Percentiles rank a stretch among this genome's conserved stretches.
Evolutionary conservation across 2,888 invertebrate genomes (phyloP).

Genomic region (Lomographa bimaculata): DNA sequence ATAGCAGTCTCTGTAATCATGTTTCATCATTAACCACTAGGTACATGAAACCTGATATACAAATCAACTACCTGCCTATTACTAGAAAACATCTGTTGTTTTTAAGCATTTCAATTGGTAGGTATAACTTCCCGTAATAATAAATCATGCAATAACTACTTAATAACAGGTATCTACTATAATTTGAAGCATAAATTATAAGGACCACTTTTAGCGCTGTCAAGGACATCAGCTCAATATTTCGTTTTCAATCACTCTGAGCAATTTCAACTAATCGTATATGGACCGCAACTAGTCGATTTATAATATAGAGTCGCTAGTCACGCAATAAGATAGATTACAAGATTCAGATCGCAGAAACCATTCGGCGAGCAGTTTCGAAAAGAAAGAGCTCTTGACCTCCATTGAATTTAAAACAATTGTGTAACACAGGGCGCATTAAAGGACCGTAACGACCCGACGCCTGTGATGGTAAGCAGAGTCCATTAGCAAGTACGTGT

Average conservation of each 20-base stretch:
- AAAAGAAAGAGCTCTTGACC: conserved; percentile 55
- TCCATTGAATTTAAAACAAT: conserved; percentile 52
- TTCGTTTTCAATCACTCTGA: conserved; percentile 3
- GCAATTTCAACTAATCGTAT: conserved; percentile 4
- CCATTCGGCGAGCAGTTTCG: conserved; percentile 20
- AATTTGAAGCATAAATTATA: conserved; percentile 1
- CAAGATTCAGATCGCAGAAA: conserved; percentile 13
- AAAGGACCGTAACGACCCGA: conserved; percentile 42
- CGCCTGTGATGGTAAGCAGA: conserved; percentile 62
- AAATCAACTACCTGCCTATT: too few species aligned
- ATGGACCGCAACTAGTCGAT: conserved; percentile 12
- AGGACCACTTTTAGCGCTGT: not conserved
- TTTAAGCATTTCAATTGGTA: too few species aligned
- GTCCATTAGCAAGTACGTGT: conserved; percentile 63
- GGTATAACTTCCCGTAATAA: too few species aligned
- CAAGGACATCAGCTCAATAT: conserved; percentile 2
- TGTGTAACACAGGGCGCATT: conserved; percentile 56
- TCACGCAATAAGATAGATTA: conserved; percentile 25
- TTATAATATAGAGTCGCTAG: conserved; percentile 6
- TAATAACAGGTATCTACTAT: not conserved
- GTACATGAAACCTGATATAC: too few species aligned
- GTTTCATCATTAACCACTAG: too few species aligned
- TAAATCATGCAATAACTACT: too few species aligned
- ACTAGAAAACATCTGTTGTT: too few species aligned
- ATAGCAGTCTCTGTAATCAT: conserved; percentile 91